These are phyloP conservation scores for Eumerus sabulonum DNA, from an alignment of 2,888 invertebrate species.

Conservation along the genomic window DNA sequence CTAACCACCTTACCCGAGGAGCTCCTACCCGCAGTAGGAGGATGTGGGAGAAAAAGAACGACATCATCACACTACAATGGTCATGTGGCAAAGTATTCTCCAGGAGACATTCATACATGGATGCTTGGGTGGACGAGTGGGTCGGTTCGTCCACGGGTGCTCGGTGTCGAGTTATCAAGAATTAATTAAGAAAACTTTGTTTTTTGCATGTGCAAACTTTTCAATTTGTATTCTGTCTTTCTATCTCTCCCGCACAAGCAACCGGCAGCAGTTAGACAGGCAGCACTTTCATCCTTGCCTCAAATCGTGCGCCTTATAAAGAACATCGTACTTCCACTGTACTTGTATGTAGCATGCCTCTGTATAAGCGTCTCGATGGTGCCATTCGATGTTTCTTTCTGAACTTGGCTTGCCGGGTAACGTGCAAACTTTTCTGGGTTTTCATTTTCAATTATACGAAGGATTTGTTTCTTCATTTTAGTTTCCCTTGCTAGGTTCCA, in stretches of 20 bases:
- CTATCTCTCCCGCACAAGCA: conserved; percentile 31
- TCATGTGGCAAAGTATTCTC: conserved; percentile 14
- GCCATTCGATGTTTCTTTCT: conserved; percentile 42
- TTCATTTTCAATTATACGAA: conserved; percentile 66
- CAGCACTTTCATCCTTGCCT: conserved; percentile 15
- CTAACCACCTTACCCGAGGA: neutral
- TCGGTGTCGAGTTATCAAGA: conserved; percentile 67
- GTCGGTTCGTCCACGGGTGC: conserved; percentile 27
- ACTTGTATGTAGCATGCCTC: neutral
- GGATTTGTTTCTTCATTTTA: conserved; percentile 56
- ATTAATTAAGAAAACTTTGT: conserved; percentile 69
- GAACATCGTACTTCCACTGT: no score
- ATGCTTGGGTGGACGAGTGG: neutral
- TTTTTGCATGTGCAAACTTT: conserved; percentile 64
- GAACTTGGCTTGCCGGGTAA: conserved; percentile 34
- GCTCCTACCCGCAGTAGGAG: conserved; percentile 15
- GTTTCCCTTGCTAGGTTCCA: no score
- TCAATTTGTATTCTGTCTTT: conserved; percentile 64
- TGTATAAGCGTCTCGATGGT: conserved; percentile 10
- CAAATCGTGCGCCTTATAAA: no score
- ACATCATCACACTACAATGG: neutral
- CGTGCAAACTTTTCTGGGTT: conserved; percentile 61
- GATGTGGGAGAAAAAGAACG: conserved; percentile 41
- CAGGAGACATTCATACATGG: neutral
- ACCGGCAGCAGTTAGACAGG: neutral